phyloP scores from a whole-genome alignment of 2,888 invertebrate species.

The Erebia aethiops region DNA sequence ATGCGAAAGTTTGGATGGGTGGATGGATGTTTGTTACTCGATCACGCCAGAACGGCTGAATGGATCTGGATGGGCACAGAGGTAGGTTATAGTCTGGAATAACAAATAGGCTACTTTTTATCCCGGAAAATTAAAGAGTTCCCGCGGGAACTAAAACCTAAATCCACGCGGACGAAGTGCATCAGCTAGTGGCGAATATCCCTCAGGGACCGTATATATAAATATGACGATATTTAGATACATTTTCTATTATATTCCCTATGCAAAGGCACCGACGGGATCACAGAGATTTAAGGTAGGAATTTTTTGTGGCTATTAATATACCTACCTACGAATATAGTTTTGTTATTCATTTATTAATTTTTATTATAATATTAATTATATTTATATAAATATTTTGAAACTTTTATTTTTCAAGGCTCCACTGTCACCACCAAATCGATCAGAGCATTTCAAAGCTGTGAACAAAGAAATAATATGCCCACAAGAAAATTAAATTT shows the following conservation, averaged over 20 bases:
- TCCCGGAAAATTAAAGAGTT: too few relatives aligned
- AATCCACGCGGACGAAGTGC: too few relatives aligned
- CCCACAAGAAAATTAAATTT: slow-evolving; percentile 37
- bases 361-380: neutral
- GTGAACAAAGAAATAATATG: slow-evolving; percentile 43
- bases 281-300: slow-evolving; percentile 51
- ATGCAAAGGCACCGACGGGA: slow-evolving; percentile 59
- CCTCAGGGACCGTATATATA: slow-evolving; percentile 53
- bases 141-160: too few relatives aligned
- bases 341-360: neutral
- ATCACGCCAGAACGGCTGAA: too few relatives aligned
- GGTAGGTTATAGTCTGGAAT: too few relatives aligned
- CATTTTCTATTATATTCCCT: slow-evolving; percentile 57
- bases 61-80: too few relatives aligned
- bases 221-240: slow-evolving; percentile 44
- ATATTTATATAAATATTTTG: neutral
- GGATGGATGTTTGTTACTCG: too few relatives aligned
- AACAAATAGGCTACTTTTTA: too few relatives aligned
- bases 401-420: slow-evolving; percentile 39
- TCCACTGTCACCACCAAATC: slow-evolving; percentile 50
- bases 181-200: slow-evolving; percentile 42
- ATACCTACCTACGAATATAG: neutral
- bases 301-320: too few relatives aligned
- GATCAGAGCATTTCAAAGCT: slow-evolving; percentile 44
- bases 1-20: too few relatives aligned